Conservation (phyloP, 1,140 invertebrate genomes). For the Trichonephila inaurata region DNA sequence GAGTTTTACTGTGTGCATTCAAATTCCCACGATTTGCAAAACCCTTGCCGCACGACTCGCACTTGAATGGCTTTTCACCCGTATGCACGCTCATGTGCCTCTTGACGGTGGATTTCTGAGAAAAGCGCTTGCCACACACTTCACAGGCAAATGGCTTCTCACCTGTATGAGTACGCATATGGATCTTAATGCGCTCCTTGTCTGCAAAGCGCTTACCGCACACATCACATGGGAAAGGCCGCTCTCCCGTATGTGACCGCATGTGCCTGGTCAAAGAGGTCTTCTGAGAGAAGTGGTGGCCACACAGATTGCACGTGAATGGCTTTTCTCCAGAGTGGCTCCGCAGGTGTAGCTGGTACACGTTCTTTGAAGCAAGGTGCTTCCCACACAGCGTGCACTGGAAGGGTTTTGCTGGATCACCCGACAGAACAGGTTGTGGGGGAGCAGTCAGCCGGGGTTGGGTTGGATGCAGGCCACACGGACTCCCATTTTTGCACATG, state of each 20-base stretch:
- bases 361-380: conserved; percentile 78
- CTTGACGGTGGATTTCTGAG: conserved; percentile 92
- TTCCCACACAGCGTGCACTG: conserved; percentile 78
- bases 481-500: conserved; percentile 76
- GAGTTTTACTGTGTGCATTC: conserved; percentile 99
- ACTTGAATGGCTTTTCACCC: conserved; percentile 95
- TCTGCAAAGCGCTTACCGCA: conserved; percentile 79
- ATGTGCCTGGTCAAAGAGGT: conserved; percentile 87
- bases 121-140: conserved; percentile 84
- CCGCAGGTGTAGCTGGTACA: conserved; percentile 82
- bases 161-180: conserved; percentile 92
- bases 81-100: conserved; percentile 98
- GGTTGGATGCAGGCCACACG: conserved; percentile 76
- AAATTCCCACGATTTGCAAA: conserved; percentile 99
- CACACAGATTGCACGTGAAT: conserved; percentile 96
- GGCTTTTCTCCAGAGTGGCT: conserved; percentile 87
- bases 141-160: conserved; percentile 84
- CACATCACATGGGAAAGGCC: conserved; percentile 79
- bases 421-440: conserved; percentile 77
- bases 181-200: conserved; percentile 81
- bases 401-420: conserved; percentile 78
- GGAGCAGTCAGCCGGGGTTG: conserved; percentile 27
- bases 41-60: conserved; percentile 92
- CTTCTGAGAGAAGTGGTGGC: conserved; percentile 89
- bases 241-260: conserved; percentile 85